Percentiles rank a stretch among this genome's conserved stretches.
phyloP scores from a whole-genome alignment of 2,888 invertebrate species.

The Liodrosophila aerea region DNA sequence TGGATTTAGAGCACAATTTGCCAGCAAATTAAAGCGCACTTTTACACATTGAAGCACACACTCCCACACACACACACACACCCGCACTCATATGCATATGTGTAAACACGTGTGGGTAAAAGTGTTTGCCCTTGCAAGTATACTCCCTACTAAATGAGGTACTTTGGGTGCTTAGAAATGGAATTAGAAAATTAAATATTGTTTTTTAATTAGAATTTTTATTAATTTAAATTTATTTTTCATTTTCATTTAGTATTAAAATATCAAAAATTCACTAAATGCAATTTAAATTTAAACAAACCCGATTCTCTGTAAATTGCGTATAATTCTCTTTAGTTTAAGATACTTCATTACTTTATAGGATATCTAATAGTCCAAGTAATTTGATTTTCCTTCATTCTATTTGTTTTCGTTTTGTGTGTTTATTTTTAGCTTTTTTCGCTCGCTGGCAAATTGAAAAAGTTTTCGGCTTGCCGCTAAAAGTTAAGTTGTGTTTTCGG shows the following conservation, averaged over 20 bases:
- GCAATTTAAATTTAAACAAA: too few relatives aligned
- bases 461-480: constrained; percentile 60
- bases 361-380: constrained; percentile 17
- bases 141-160: constrained; percentile 11
- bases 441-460: constrained; percentile 65
- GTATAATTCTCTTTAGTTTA: too few relatives aligned
- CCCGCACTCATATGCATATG: not conserved
- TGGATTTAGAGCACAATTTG: constrained; percentile 71
- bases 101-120: constrained; percentile 19
- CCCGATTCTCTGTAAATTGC: too few relatives aligned
- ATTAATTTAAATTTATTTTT: not conserved
- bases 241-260: too few relatives aligned
- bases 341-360: not conserved
- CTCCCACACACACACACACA: constrained; percentile 10
- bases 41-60: constrained; percentile 41
- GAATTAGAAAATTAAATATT: not conserved
- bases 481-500: constrained; percentile 63
- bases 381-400: too few relatives aligned
- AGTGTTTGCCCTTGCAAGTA: not conserved
- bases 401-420: not conserved
- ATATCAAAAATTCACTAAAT: too few relatives aligned
- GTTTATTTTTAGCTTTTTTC: constrained; percentile 10
- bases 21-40: constrained; percentile 70
- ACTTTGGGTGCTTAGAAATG: not conserved
- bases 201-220: not conserved